Evolutionary conservation across 2,797 vertebrate genomes (phyloP).

Genomic region (Sebastiscus tertius): DNA sequence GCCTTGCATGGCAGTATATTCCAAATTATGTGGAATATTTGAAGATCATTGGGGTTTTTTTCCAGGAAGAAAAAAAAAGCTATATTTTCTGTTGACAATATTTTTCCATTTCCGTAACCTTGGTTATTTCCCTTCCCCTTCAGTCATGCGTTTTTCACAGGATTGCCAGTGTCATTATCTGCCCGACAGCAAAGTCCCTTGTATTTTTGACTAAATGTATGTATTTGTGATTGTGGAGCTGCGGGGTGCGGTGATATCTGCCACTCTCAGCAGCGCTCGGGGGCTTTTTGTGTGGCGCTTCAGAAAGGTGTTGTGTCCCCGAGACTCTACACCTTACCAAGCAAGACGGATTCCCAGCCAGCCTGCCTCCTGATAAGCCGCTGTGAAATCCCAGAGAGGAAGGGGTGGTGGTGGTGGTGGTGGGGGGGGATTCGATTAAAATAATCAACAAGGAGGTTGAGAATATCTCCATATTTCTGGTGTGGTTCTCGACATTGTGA

Average conservation of each 20-base stretch:
- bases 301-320: constrained; percentile 73
- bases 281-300: constrained; percentile 70
- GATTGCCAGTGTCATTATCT: constrained; percentile 68
- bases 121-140: constrained; percentile 46
- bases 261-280: constrained; percentile 74
- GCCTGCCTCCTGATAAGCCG: constrained; percentile 74
- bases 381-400: constrained; percentile 63
- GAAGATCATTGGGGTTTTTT: constrained; percentile 20
- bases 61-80: not conserved
- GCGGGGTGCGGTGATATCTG: constrained; percentile 72
- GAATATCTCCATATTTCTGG: constrained; percentile 66
- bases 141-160: constrained; percentile 62
- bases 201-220: constrained; percentile 73
- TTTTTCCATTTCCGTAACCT: constrained; percentile 42
- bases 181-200: constrained; percentile 68
- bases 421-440: constrained; percentile 73
- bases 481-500: constrained; percentile 22
- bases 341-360: constrained; percentile 73
- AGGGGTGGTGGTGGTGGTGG: constrained; percentile 5
- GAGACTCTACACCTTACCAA: constrained; percentile 70
- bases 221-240: constrained; percentile 71
- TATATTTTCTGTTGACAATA: constrained; percentile 31
- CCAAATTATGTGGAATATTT: constrained; percentile 21
- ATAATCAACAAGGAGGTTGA: constrained; percentile 73
- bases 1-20: not conserved